These are phyloP conservation scores for Chamaea fasciata DNA, from an alignment of 2,113 vertebrate genomes.

Conservation along the genomic window DNA sequence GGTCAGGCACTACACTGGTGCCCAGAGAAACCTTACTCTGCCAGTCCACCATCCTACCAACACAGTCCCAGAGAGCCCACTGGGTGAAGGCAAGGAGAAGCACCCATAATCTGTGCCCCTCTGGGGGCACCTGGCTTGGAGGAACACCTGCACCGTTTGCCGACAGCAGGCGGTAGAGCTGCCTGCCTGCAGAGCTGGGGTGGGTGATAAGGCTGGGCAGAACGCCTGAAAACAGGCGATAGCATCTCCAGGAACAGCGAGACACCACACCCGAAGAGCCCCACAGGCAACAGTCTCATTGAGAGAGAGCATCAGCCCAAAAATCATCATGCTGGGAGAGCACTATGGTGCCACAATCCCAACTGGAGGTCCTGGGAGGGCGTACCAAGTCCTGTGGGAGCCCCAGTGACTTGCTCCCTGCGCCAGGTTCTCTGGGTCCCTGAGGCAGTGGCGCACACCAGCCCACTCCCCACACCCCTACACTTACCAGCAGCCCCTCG, in stretches of 20 bases:
- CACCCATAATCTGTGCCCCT: rapidly evolving
- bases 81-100: not conserved
- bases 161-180: rapidly evolving
- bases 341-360: not conserved
- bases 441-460: not conserved
- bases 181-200: not conserved
- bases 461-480: not conserved
- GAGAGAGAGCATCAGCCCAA: not conserved
- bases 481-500: constrained; percentile 68
- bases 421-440: rapidly evolving
- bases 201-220: not conserved
- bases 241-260: not conserved
- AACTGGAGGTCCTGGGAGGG: rapidly evolving
- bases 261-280: not conserved
- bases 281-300: not conserved
- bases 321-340: not conserved
- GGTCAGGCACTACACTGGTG: rapidly evolving
- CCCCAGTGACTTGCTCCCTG: rapidly evolving
- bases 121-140: not conserved
- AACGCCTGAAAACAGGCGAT: not conserved
- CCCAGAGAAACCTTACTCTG: not conserved
- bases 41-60: not conserved
- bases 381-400: not conserved
- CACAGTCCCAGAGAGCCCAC: not conserved
- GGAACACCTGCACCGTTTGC: not conserved